Base-by-base conservation (phyloP, 2,113 vertebrate genomes). In the Chlorodrepanis virens region DNA sequence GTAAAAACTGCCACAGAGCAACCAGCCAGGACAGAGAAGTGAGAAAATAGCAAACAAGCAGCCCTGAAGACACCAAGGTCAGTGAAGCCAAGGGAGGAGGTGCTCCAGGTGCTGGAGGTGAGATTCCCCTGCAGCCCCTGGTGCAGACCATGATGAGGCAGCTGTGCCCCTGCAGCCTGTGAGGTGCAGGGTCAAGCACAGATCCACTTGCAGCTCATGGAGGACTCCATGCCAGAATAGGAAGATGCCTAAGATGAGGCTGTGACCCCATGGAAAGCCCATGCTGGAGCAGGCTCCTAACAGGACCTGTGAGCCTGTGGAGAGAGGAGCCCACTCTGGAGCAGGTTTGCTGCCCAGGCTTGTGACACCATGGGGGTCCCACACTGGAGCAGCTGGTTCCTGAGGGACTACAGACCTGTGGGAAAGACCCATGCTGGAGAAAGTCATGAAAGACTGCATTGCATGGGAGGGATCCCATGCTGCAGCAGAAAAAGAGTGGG, bases 391-490 rank as follows among this genome's bases (percentile, higher is more conserved):
- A 83, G 24, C 17, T 2, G 1, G 18, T 53, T 64, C 23, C 68
- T 70, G 33, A 45, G 52, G 29, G n/a, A 33, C 29, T 50, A 14
- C 9, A 80, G 5, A 15, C 8, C 12, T 19, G 1, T 35, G 18
- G 13, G 29, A 70, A 61, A 5, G 13, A 17, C 6, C 2, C 2
- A 23, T 4, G 2, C 1, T 54, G 28, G 28, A 63, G 21, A 59
- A 92, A 37, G n/a, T 81, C 0, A 12, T 27, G 16, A 35, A 67
- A 27, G 23, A 53, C 20, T 29, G 12, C 23, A 5, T 28, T 5
- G 3, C 0, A 8, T 50, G 9, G 23, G 29, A 72, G 14, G 6
- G 3, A 52, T 14, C 5, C 14, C 6, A 12, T 1, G 0, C 11
- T 61, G 31, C 7, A 71, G 24, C 22, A 60, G 17, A 27, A 25